phyloP scores from a whole-genome alignment of 2,797 vertebrate species.

The Dicrostonyx torquatus region DNA sequence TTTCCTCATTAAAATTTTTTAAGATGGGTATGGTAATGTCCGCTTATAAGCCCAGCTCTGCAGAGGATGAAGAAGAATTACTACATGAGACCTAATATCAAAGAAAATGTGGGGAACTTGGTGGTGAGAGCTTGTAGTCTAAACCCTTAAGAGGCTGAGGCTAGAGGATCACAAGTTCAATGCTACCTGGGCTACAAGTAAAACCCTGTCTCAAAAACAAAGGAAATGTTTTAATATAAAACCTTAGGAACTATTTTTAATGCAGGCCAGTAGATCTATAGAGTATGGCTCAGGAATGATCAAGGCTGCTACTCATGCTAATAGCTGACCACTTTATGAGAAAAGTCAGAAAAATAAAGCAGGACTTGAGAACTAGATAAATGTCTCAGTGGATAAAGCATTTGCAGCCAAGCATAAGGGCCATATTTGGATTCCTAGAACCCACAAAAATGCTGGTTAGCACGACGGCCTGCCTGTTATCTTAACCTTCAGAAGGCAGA shows the following conservation, averaged over 20 bases:
- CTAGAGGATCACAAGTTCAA: not conserved
- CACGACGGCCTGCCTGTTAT: not conserved
- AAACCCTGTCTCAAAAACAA: not conserved
- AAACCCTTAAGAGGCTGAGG: not conserved
- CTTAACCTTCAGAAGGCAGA: not conserved
- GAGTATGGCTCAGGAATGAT: conserved; percentile 19
- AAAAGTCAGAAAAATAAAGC: conserved; percentile 50
- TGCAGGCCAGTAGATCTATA: not conserved
- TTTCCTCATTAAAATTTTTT: not conserved
- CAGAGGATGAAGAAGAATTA: not conserved
- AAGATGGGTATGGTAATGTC: not conserved
- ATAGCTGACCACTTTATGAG: not conserved
- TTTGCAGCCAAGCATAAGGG: not conserved
- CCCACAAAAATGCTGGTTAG: not conserved
- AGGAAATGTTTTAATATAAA: conserved; percentile 40
- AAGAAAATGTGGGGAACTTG: not conserved
- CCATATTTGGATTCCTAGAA: not conserved
- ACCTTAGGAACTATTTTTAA: conserved; percentile 46
- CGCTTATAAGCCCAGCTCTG: not conserved
- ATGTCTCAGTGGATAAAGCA: not conserved
- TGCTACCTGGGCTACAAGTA: not conserved
- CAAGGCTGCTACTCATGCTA: not conserved
- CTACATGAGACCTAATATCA: not conserved
- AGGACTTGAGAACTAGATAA: too few species aligned
- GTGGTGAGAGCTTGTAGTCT: not conserved